Base-by-base conservation (phyloP, 2,888 invertebrate species). In the Muscina levida region DNA sequence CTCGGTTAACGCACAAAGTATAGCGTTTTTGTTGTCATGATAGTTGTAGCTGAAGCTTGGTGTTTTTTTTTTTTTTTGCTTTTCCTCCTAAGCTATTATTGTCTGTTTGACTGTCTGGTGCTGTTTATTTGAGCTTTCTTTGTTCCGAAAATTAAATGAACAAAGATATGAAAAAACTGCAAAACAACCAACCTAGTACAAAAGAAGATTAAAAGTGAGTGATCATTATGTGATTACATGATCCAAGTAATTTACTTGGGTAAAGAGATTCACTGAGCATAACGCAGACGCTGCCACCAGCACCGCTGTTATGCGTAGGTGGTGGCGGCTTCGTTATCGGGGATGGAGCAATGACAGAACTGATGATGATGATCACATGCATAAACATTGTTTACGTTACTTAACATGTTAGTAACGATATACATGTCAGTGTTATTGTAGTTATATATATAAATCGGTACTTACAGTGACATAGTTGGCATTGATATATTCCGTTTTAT, bases 391-490 rank as follows among this genome's bases (percentile, higher is more conserved):
- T 37, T 42, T 6, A 17, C 11, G 37, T 42, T 65, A 17, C 39
- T 37, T 31, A 37, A 11, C 8, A 31, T 5, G 31, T 3, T 31
- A 31, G 31, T 31, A n/a, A n/a, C n/a, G n/a, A n/a, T n/a, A n/a
- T n/a, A n/a, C 31, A 8, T 31, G 31, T 31, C 8, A 31, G 31
- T 31, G 42, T 46, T 39, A 4, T 56, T n/a, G 53, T 39, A n/a
- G n/a, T n/a, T n/a, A 15, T 48, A n/a, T n/a, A 51, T 6, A 51
- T 19, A 19, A 31, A 31, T 62, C 46, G 5, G 19, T 70, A 91
- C 94, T 93, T 90, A 97, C 97, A 90, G 95, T 94, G 84, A 98
- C 94, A 91, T 93, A 98, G 91, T 97, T 98, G 82, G 97, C 98
- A 88, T 98, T 98, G 85, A 98, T 98, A 88, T 98, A 98, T 90